These are phyloP conservation scores for Pseudorasbora parva DNA, from an alignment of 2,113 vertebrate species.

Conservation along the genomic window DNA sequence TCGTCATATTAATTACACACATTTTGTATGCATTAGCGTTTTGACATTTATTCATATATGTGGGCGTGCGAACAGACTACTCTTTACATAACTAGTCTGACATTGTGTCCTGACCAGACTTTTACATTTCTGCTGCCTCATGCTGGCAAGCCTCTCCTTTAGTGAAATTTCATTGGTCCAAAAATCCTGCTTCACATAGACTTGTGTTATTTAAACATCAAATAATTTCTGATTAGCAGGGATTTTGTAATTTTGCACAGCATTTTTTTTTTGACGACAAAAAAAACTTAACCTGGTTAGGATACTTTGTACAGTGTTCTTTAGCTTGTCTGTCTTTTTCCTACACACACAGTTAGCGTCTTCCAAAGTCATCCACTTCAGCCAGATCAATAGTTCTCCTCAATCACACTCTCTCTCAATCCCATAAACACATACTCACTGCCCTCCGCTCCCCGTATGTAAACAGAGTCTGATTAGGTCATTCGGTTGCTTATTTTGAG, in stretches of 20 bases:
- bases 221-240: not conserved
- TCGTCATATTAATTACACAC: no score
- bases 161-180: no score
- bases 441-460: conserved; percentile 65
- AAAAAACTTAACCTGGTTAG: no score
- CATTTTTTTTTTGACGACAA: not conserved
- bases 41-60: not conserved
- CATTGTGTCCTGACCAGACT: not conserved
- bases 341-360: conserved; percentile 8
- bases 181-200: no score
- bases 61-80: not conserved
- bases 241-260: not conserved
- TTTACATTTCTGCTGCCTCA: no score
- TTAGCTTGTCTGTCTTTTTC: not conserved
- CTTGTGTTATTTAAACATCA: no score
- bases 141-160: no score
- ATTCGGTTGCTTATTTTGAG: conserved; percentile 56
- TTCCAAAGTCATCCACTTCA: not conserved
- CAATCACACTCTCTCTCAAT: conserved; percentile 29
- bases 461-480: conserved; percentile 68
- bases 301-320: not conserved
- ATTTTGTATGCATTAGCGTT: not conserved
- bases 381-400: conserved; percentile 35
- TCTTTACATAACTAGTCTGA: not conserved
- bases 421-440: conserved; percentile 28